phyloP scores from a whole-genome alignment of 2,113 vertebrate species.

The Nymphicus hollandicus region DNA sequence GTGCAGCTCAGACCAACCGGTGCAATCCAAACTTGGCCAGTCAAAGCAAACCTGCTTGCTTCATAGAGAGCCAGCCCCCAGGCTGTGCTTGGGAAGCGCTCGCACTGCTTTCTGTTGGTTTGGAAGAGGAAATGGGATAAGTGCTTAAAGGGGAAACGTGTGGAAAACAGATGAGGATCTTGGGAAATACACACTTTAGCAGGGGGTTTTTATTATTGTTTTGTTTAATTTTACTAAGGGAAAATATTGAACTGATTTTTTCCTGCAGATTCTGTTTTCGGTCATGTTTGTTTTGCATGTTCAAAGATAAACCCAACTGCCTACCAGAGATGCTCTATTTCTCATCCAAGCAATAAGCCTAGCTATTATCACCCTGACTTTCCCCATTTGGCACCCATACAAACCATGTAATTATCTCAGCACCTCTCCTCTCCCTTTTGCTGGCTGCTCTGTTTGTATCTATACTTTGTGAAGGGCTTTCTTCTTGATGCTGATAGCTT shows the following conservation, averaged over 20 bases:
- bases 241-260: neutral
- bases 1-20: neutral
- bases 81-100: neutral
- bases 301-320: neutral
- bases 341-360: neutral
- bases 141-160: neutral
- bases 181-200: neutral
- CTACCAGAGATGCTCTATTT: neutral
- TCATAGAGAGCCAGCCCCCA: neutral
- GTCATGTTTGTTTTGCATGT: neutral
- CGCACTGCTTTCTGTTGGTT: neutral
- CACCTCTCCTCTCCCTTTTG: neutral
- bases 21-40: neutral
- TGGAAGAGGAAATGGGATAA: neutral
- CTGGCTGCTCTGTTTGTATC: neutral
- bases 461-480: neutral
- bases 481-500: neutral
- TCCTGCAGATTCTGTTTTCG: neutral
- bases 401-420: neutral
- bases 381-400: neutral
- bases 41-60: neutral
- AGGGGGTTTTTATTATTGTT: neutral
- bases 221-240: neutral
- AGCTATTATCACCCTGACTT: neutral
- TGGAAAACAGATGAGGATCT: neutral